A percentile compares a stretch with the other conserved stretches of the same genome.
Evolutionary conservation across 2,888 invertebrate species (phyloP).

Genomic region (Thyatira batis): DNA sequence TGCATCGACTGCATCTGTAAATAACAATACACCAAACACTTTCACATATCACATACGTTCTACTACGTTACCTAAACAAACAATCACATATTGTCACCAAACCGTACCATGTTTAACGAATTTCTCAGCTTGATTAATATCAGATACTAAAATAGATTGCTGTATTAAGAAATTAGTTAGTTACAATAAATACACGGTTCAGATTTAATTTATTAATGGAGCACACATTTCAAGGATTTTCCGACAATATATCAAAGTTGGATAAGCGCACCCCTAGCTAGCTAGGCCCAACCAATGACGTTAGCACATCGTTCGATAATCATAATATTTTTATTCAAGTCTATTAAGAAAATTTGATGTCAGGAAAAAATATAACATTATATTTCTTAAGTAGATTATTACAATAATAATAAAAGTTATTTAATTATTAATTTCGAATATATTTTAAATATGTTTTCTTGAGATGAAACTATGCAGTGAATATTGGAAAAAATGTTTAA

Average conservation of each 20-base stretch:
- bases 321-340: conserved; percentile 37
- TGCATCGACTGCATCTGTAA: conserved; percentile 41
- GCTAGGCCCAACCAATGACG: conserved; percentile 24
- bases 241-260: conserved; percentile 36
- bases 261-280: conserved; percentile 40
- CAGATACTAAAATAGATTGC: conserved; percentile 11
- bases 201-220: conserved; percentile 37
- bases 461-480: no score
- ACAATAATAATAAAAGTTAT: no score
- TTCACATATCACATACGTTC: conserved; percentile 49
- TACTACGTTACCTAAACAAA: conserved; percentile 71
- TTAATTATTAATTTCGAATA: no score
- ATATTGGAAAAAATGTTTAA: background rate
- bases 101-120: conserved; percentile 45
- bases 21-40: conserved; percentile 38
- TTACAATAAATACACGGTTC: conserved; percentile 29
- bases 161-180: conserved; percentile 17
- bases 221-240: conserved; percentile 56
- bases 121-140: conserved; percentile 10
- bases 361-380: no score
- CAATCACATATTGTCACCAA: conserved; percentile 38
- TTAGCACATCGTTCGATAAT: conserved; percentile 33
- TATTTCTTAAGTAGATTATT: no score
- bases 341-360: no score
- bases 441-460: no score